Percentiles rank a stretch among this genome's conserved stretches.
phyloP scores from a whole-genome alignment of 2,797 vertebrate species.

The Aplochiton taeniatus region DNA sequence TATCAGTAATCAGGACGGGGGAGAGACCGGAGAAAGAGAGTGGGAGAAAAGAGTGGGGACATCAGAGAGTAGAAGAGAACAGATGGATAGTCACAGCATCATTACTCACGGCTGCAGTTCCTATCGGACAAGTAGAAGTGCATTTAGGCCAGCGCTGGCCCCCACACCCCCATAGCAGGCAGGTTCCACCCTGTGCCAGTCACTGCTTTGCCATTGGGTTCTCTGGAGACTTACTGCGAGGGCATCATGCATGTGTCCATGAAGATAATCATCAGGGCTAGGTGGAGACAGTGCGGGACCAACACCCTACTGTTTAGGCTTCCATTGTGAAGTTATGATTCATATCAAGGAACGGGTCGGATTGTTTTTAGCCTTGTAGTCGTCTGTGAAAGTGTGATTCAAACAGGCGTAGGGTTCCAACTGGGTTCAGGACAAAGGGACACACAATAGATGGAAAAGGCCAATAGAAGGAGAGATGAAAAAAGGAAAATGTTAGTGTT shows the following conservation, averaged over 20 bases:
- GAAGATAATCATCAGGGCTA: neutral
- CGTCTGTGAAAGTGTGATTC: too few relatives aligned
- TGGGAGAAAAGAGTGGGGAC: neutral
- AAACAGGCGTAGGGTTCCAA: neutral
- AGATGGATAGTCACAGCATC: slow-evolving; percentile 31
- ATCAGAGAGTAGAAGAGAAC: slow-evolving; percentile 20
- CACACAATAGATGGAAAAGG: neutral
- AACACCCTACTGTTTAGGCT: too few relatives aligned
- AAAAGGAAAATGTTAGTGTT: too few relatives aligned
- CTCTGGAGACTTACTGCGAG: neutral
- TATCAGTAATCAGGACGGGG: neutral
- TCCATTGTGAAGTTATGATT: too few relatives aligned
- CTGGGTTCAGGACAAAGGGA: neutral
- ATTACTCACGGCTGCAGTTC: neutral
- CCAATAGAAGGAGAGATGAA: slow-evolving; percentile 27
- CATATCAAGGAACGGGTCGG: too few relatives aligned
- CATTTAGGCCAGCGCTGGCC: too few relatives aligned
- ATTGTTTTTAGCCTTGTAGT: too few relatives aligned
- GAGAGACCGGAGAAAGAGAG: neutral
- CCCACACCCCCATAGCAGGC: neutral
- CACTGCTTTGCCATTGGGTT: slow-evolving; percentile 15
- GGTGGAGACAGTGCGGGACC: too few relatives aligned
- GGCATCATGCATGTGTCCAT: neutral
- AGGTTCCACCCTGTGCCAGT: slow-evolving; percentile 24
- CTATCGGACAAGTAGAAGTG: too few relatives aligned